phyloP scores from a whole-genome alignment of 1,140 invertebrate genomes.

The Arctopsyche grandis region DNA sequence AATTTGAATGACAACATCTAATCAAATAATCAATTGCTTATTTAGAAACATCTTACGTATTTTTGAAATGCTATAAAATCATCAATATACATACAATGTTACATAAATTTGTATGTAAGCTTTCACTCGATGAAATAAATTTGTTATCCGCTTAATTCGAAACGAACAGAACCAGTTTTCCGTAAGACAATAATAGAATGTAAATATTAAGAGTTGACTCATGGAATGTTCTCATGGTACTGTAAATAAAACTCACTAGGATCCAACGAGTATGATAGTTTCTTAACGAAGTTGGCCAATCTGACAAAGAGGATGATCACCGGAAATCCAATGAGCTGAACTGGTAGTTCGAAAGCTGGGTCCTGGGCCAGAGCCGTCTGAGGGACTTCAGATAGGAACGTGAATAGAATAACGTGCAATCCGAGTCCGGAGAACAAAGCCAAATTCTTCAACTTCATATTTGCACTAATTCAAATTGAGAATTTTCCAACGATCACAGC shows the following conservation, averaged over 20 bases:
- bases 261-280: slow-evolving; percentile 81
- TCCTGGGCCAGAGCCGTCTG: slow-evolving; percentile 65
- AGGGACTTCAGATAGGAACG: slow-evolving; percentile 57
- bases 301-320: slow-evolving; percentile 84
- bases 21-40: no score
- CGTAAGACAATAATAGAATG: neutral
- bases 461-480: slow-evolving; percentile 2
- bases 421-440: slow-evolving; percentile 25
- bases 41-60: no score
- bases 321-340: slow-evolving; percentile 84
- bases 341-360: slow-evolving; percentile 77
- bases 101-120: no score
- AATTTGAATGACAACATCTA: no score
- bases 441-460: slow-evolving; percentile 50
- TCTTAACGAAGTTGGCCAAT: slow-evolving; percentile 83
- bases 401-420: slow-evolving; percentile 35
- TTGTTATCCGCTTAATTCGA: neutral
- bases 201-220: no score
- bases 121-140: neutral
- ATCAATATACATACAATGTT: no score
- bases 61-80: no score
- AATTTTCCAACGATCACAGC: neutral
- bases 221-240: no score
- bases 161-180: neutral
- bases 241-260: slow-evolving; percentile 74